Percentiles rank a stretch among this genome's conserved stretches.
These are phyloP conservation scores for Molorchus minor DNA, from an alignment of 2,888 invertebrate species.

Conservation along the genomic window DNA sequence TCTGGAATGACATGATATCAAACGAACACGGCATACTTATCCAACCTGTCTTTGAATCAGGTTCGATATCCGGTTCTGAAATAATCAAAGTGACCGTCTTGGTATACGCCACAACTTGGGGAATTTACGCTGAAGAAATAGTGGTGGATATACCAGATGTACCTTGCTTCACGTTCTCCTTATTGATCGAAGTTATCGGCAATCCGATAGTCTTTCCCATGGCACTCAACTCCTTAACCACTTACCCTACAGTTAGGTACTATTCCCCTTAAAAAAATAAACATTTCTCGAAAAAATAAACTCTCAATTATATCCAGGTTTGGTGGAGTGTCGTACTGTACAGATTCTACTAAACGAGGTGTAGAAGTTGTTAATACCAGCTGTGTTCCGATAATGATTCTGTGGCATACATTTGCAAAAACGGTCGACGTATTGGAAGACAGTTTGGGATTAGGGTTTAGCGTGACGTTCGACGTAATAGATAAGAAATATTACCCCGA, in stretches of 20 bases:
- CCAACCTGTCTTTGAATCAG: slow-evolving; percentile 47
- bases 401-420: slow-evolving; percentile 43
- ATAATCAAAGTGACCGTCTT: slow-evolving; percentile 54
- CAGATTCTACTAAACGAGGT: slow-evolving; percentile 32
- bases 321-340: slow-evolving; percentile 38
- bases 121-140: slow-evolving; percentile 62
- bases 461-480: slow-evolving; percentile 30
- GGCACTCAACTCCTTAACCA: slow-evolving; percentile 49
- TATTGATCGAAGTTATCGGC: slow-evolving; percentile 58
- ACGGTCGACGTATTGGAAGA: slow-evolving; percentile 16
- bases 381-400: slow-evolving; percentile 43
- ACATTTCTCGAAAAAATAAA: not conserved
- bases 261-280: not conserved
- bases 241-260: slow-evolving; percentile 54
- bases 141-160: slow-evolving; percentile 57
- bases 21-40: slow-evolving; percentile 56
- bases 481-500: slow-evolving; percentile 14
- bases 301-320: slow-evolving; percentile 36
- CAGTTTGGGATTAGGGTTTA: slow-evolving; percentile 24
- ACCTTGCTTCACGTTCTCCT: slow-evolving; percentile 55
- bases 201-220: slow-evolving; percentile 60
- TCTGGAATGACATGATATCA: slow-evolving; percentile 51
- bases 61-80: slow-evolving; percentile 48
- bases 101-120: slow-evolving; percentile 63
- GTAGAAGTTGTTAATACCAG: slow-evolving; percentile 45